A percentile compares a stretch with the other conserved stretches of the same genome.
These are phyloP conservation scores for Sinosuthora webbiana DNA, from an alignment of 2,113 vertebrate species.

Conservation along the genomic window DNA sequence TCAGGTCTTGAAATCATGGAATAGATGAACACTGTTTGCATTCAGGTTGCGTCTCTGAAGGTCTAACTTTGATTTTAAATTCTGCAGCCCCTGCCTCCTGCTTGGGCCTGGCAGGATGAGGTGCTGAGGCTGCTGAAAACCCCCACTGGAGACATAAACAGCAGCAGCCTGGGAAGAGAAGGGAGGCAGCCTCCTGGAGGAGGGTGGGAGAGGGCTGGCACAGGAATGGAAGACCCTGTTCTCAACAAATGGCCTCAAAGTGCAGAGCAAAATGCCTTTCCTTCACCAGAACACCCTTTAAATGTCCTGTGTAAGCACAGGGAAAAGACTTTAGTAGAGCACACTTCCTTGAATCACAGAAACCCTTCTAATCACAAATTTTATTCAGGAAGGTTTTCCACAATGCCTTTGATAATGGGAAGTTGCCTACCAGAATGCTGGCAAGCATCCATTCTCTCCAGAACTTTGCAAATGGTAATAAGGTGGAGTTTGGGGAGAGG, in stretches of 20 bases:
- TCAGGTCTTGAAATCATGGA: background rate
- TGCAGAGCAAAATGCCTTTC: background rate
- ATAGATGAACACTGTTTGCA: background rate
- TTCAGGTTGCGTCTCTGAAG: background rate
- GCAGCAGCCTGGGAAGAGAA: background rate
- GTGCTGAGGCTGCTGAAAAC: background rate
- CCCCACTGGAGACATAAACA: fast-evolving
- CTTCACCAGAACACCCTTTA: background rate
- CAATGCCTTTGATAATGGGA: background rate
- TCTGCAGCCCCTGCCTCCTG: background rate
- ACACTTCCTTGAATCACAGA: background rate
- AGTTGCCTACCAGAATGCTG: background rate
- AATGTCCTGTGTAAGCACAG: background rate
- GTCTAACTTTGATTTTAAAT: background rate
- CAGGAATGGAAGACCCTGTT: background rate
- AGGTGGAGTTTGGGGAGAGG: background rate
- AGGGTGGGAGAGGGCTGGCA: background rate
- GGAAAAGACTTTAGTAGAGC: background rate
- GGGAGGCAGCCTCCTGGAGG: background rate
- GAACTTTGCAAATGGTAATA: background rate
- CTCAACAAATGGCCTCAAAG: background rate
- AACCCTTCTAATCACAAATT: background rate
- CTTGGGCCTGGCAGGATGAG: background rate
- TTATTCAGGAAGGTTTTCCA: background rate
- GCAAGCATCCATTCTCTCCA: background rate